These are phyloP conservation scores for Digitonthophagus gazella DNA, from an alignment of 2,888 invertebrate genomes.

Conservation along the genomic window DNA sequence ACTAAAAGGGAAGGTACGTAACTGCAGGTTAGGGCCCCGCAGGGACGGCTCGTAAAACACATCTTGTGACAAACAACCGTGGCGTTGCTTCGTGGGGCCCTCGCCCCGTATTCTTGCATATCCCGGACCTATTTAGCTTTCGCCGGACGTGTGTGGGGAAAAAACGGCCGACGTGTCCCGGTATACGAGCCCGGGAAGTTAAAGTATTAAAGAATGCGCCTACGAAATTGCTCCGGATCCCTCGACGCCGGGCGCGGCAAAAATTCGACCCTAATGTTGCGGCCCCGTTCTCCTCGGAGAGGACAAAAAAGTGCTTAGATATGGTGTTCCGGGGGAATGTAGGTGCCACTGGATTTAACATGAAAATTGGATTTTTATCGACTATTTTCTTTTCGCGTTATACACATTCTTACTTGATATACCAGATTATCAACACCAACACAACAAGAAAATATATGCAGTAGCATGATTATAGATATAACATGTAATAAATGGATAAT, in stretches of 20 bases:
- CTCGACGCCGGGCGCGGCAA: neutral
- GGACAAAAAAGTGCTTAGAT: neutral
- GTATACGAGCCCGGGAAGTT: neutral
- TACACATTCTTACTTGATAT: neutral
- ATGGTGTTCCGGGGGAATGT: neutral
- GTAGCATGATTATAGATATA: too few species aligned
- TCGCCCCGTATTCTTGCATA: constrained; percentile 27
- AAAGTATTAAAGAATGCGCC: neutral
- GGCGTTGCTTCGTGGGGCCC: constrained; percentile 9
- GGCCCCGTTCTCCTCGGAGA: neutral
- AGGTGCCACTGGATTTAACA: neutral
- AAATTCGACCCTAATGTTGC: neutral
- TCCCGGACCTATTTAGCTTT: constrained; percentile 22
- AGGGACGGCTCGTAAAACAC: constrained; percentile 52
- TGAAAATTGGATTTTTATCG: neutral
- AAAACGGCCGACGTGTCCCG: constrained; percentile 6
- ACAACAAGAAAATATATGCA: too few species aligned
- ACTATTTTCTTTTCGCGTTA: too few species aligned
- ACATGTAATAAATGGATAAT: too few species aligned
- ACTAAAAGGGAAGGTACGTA: constrained; percentile 52
- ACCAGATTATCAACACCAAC: too few species aligned
- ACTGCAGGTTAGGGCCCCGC: constrained; percentile 52
- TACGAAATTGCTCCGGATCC: neutral
- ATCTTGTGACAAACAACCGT: constrained; percentile 48
- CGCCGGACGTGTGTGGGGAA: constrained; percentile 5